phyloP scores from a whole-genome alignment of 1,140 invertebrate genomes.

The Akabosia matsudoensis region DNA sequence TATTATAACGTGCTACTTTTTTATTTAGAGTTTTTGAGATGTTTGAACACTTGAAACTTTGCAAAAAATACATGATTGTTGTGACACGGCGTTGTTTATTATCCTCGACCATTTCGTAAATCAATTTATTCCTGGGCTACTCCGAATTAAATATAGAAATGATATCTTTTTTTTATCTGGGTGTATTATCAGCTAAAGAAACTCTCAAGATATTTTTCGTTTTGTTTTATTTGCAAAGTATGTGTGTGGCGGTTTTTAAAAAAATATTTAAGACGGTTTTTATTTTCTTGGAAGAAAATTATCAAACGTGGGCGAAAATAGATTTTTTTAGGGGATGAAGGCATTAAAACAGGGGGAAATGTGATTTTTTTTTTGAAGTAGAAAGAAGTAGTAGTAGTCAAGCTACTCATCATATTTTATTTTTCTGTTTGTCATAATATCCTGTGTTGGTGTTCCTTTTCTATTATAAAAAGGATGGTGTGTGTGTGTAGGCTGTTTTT shows the following conservation, averaged over 20 bases:
- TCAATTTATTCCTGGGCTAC: not conserved
- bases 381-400: not conserved
- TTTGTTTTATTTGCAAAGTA: too few relatives aligned
- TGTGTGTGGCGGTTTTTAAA: too few relatives aligned
- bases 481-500: not conserved
- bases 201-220: too few relatives aligned
- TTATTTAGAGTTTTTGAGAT: too few relatives aligned
- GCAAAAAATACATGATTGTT: constrained; percentile 9
- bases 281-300: too few relatives aligned
- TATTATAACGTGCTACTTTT: too few relatives aligned
- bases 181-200: too few relatives aligned
- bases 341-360: not conserved
- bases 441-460: not conserved
- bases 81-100: constrained; percentile 5
- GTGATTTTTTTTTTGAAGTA: not conserved
- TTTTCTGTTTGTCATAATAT: constrained; percentile 22
- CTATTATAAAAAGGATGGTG: not conserved
- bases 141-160: not conserved
- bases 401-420: constrained; percentile 8
- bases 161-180: not conserved
- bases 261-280: too few relatives aligned
- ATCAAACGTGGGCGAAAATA: too few relatives aligned
- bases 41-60: not conserved
- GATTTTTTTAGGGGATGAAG: too few relatives aligned
- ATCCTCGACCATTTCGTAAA: not conserved